Evolutionary conservation across 2,113 vertebrate species (phyloP).

Genomic region (Callipepla californica): DNA sequence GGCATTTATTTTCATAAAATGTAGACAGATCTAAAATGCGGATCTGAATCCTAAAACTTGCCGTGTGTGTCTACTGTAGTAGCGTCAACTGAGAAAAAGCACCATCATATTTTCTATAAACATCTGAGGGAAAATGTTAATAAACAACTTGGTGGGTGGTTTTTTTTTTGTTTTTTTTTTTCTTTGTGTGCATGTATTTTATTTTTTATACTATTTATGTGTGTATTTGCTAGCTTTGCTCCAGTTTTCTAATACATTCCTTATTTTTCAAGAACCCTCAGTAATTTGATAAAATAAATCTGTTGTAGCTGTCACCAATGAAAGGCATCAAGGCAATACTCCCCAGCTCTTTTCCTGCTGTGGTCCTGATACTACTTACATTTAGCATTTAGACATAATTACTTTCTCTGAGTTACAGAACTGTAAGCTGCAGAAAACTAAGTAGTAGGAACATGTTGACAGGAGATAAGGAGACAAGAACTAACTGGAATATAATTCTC

Average conservation of each 20-base stretch:
- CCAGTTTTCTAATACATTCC: not conserved
- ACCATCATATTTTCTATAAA: not conserved
- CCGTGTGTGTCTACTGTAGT: not conserved
- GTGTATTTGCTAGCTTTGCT: not conserved
- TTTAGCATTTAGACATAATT: not conserved
- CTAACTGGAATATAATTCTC: not conserved
- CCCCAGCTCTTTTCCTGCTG: not conserved
- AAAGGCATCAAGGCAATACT: not conserved
- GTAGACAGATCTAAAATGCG: not conserved
- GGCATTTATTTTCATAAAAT: not conserved
- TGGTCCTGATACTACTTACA: not conserved
- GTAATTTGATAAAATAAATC: not conserved
- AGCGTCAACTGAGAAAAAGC: not conserved
- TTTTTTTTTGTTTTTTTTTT: not conserved
- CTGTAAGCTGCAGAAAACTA: not conserved
- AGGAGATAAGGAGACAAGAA: not conserved
- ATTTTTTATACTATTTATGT: not conserved
- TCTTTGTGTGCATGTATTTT: not conserved
- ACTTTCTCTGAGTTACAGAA: not conserved
- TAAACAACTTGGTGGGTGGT: not conserved
- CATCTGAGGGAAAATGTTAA: not conserved
- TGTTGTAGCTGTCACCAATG: not conserved
- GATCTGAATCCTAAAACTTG: not conserved
- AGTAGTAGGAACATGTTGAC: not conserved
- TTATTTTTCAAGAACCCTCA: not conserved